These are phyloP conservation scores for Mercenaria mercenaria DNA, from an alignment of 1,140 invertebrate species.

Conservation along the genomic window DNA sequence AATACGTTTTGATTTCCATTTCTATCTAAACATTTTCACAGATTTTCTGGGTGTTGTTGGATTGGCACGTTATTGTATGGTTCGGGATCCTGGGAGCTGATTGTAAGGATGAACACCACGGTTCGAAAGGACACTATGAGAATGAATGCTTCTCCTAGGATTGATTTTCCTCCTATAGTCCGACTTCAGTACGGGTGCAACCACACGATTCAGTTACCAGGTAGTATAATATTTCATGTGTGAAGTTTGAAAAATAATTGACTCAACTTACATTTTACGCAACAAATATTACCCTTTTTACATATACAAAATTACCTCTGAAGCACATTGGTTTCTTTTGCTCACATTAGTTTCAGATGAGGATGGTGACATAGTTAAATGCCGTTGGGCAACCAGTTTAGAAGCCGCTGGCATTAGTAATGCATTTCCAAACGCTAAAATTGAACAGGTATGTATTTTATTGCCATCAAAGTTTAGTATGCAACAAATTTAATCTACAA, in stretches of 20 bases:
- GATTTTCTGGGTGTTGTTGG: neutral
- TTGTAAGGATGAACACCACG: slow-evolving; percentile 14
- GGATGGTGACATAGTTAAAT: neutral
- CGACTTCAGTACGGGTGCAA: slow-evolving; percentile 23
- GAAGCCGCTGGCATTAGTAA: neutral
- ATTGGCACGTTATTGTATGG: neutral
- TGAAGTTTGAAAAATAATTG: no score
- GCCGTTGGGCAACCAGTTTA: neutral
- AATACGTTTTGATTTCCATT: no score
- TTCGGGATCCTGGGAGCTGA: slow-evolving; percentile 24
- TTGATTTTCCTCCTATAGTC: neutral
- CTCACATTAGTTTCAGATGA: neutral
- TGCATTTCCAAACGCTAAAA: neutral
- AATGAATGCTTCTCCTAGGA: slow-evolving; percentile 24
- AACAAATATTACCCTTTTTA: no score
- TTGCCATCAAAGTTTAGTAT: no score
- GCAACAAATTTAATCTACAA: no score
- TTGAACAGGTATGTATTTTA: slow-evolving; percentile 18
- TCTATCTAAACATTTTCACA: neutral
- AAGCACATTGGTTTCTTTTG: no score
- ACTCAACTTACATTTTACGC: no score
- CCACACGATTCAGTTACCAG: slow-evolving; percentile 21
- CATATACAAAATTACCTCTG: no score
- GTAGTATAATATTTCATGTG: neutral
- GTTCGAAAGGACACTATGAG: neutral